phyloP scores from a whole-genome alignment of 2,888 invertebrate species.

The Tortrix viridana region DNA sequence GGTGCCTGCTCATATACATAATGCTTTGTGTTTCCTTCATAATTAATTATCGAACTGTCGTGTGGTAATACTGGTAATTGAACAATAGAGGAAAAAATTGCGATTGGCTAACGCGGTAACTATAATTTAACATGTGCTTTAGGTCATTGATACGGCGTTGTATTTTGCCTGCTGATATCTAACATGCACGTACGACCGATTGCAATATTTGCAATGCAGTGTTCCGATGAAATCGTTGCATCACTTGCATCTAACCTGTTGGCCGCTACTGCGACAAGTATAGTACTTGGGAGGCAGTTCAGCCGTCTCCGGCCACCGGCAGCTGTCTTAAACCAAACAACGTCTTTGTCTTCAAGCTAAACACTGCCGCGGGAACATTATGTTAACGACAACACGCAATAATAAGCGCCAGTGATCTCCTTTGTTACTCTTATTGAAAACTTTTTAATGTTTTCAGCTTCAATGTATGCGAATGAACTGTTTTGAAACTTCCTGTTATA shows the following conservation, averaged over 20 bases:
- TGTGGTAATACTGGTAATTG: conserved; percentile 28
- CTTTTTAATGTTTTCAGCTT: not conserved
- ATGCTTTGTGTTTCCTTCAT: conserved; percentile 43
- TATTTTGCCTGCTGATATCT: conserved; percentile 27
- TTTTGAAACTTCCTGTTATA: too few species aligned
- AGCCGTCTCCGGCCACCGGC: not conserved
- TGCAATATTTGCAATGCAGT: conserved; percentile 11
- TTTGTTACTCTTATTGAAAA: conserved; percentile 41
- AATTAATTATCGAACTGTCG: conserved; percentile 40
- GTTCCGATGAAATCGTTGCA: conserved; percentile 32
- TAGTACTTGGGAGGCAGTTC: too few species aligned
- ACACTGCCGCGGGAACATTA: conserved; percentile 17
- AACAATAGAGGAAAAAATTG: conserved; percentile 27
- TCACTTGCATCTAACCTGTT: too few species aligned
- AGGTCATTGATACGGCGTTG: conserved; percentile 12
- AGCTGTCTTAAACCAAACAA: conserved; percentile 57
- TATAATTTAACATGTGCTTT: not conserved
- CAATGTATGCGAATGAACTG: too few species aligned
- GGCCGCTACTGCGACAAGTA: too few species aligned
- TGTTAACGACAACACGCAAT: conserved; percentile 24
- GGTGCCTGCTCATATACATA: conserved; percentile 41
- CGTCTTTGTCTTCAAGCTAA: conserved; percentile 60
- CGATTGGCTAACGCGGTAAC: not conserved
- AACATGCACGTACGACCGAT: not conserved
- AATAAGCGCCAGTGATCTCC: conserved; percentile 45